These are phyloP conservation scores for Nemopilema nomurai DNA, from an alignment of 30 jellyfish, hydroid and myxozoan genomes.

Conservation along the genomic window DNA sequence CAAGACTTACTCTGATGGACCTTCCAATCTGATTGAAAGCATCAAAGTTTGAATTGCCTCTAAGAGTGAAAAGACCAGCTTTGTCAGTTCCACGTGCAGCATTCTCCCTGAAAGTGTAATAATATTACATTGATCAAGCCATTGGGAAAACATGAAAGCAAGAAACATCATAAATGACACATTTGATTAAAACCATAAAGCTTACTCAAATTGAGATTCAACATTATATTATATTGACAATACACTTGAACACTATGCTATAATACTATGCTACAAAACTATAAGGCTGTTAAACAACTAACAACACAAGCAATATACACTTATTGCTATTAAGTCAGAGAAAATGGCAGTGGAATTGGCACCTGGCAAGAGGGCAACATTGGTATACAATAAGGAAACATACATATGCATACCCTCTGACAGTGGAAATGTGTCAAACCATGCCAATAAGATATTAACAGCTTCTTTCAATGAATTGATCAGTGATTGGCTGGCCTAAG, in stretches of 20 bases:
- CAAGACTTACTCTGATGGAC: constrained; percentile 59
- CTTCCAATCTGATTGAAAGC: constrained; percentile 33
- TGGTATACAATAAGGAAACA: too few relatives aligned
- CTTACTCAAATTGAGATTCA: too few relatives aligned
- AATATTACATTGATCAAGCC: background rate
- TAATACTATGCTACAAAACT: too few relatives aligned
- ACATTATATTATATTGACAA: too few relatives aligned
- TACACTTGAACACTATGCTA: too few relatives aligned
- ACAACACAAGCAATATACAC: too few relatives aligned
- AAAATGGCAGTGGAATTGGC: background rate
- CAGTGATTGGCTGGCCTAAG: constrained; percentile 20
- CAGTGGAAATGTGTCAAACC: constrained; percentile 49
- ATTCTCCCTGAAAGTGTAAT: constrained; percentile 12
- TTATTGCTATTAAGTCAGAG: too few relatives aligned
- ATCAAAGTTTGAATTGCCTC: constrained; percentile 40
- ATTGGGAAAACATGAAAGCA: too few relatives aligned
- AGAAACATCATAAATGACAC: too few relatives aligned
- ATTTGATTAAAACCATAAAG: too few relatives aligned
- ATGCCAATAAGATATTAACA: constrained; percentile 42
- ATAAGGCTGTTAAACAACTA: too few relatives aligned
- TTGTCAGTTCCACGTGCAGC: constrained; percentile 6
- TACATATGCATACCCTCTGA: constrained; percentile 29
- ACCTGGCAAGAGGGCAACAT: too few relatives aligned
- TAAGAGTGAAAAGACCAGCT: constrained; percentile 9
- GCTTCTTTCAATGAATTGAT: constrained; percentile 17